These are phyloP conservation scores for Taenioides sp. DNA, from an alignment of 2,797 vertebrate genomes.

Conservation along the genomic window DNA sequence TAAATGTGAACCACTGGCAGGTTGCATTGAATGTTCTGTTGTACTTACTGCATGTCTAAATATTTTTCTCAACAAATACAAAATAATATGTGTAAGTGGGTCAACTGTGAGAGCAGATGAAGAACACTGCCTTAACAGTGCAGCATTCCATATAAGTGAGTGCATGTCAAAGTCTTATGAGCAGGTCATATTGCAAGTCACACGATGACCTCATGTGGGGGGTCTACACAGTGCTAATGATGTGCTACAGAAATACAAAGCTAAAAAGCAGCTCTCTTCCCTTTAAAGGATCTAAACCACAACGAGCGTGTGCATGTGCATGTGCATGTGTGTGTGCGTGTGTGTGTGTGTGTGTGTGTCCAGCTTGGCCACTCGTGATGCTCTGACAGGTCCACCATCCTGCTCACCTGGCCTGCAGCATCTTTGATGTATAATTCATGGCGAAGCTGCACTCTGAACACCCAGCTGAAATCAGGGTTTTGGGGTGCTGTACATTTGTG, in stretches of 20 bases:
- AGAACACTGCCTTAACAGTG: not conserved
- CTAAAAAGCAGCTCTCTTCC: conserved; percentile 22
- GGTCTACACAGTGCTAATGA: conserved; percentile 44
- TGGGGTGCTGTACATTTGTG: conserved; percentile 24
- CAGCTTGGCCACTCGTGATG: conserved; percentile 57
- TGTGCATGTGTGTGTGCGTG: not conserved
- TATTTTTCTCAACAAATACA: too few species aligned
- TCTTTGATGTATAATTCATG: conserved; percentile 80
- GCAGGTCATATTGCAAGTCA: conserved; percentile 55
- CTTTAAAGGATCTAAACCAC: not conserved
- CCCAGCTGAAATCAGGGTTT: conserved; percentile 62
- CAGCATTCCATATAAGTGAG: conserved; percentile 47
- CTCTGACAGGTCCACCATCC: conserved; percentile 67
- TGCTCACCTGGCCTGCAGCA: conserved; percentile 73
- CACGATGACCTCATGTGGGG: conserved; percentile 35
- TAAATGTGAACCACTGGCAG: not conserved
- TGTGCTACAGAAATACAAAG: conserved; percentile 31
- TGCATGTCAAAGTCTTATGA: conserved; percentile 36
- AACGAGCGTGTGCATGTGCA: too few species aligned
- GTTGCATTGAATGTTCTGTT: not conserved
- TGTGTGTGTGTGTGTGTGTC: conserved; percentile 21
- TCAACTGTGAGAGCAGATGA: conserved; percentile 3
- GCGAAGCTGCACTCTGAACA: conserved; percentile 43
- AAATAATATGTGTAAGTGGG: not conserved
- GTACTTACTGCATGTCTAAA: too few species aligned